These are phyloP conservation scores for Ennomos quercinarius DNA, from an alignment of 2,888 invertebrate species.

Conservation along the genomic window DNA sequence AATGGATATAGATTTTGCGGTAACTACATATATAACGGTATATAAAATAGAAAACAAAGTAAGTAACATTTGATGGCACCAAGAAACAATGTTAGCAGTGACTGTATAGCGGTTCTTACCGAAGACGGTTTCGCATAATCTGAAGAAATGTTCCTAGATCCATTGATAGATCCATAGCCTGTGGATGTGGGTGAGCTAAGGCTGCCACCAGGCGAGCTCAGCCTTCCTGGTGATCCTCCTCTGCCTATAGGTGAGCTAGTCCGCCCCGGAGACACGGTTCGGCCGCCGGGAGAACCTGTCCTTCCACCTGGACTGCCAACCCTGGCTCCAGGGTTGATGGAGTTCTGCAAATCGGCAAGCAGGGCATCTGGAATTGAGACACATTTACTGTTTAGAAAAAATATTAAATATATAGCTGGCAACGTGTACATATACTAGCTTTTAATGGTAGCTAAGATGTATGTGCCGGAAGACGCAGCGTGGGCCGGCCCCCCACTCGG, in stretches of 20 bases:
- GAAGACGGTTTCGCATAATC: constrained; percentile 86
- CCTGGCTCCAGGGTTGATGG: constrained; percentile 89
- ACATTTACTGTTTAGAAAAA: constrained; percentile 4
- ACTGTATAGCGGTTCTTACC: constrained; percentile 75
- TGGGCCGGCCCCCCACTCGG: too few species aligned
- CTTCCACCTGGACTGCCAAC: constrained; percentile 74
- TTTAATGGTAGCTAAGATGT: too few species aligned
- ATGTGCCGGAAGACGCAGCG: too few species aligned
- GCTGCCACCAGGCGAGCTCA: constrained; percentile 78
- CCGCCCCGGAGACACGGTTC: constrained; percentile 40
- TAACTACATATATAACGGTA: too few species aligned
- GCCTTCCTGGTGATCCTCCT: constrained; percentile 82
- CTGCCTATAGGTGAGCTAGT: constrained; percentile 55
- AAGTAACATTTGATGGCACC: too few species aligned
- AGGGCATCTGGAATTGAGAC: constrained; percentile 92
- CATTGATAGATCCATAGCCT: constrained; percentile 93
- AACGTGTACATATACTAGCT: too few species aligned
- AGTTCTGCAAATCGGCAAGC: constrained; percentile 97
- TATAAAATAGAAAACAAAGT: too few species aligned
- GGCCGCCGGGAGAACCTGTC: constrained; percentile 81
- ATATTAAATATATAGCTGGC: too few species aligned
- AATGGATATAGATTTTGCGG: too few species aligned
- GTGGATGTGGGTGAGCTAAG: constrained; percentile 84
- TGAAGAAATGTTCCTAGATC: constrained; percentile 82
- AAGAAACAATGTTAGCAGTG: too few species aligned